Base-by-base conservation (phyloP, 2,797 vertebrate species). In the Melanotaenia boesemani region DNA sequence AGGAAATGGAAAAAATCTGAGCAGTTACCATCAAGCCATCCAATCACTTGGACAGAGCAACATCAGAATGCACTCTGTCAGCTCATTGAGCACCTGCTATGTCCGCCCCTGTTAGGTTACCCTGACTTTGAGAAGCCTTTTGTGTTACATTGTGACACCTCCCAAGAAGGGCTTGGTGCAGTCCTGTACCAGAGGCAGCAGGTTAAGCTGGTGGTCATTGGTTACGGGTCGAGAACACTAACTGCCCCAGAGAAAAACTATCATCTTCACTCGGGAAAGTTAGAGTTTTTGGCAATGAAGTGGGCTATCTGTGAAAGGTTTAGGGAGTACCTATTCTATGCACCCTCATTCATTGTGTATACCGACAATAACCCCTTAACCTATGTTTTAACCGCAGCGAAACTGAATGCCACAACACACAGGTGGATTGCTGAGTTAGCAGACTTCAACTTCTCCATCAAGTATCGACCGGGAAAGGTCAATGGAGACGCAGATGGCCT, bases 51-150 rank as follows among this genome's bases (percentile, higher is more conserved):
- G 65, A 24, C 57, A 6, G 15, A 32, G n/a, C 26, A 60, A 9
- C 44, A 60, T 2, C 15, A 16, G 9, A 8, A 6, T 3, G 28
- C 60, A 0, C 44, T 61, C 3, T 20, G 22, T 10, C 41, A 70
- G 12, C 67, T 60, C 0, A 32, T 68, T 9, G 20, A 44, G 4
- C 24, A 52, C 11, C 28, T 61, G 3, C 13, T 41, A 3, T 8
- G n/a, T 5, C 63, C 48, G 1, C 63, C 48, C 30, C 30, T 46
- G 1, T n/a, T 68, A 16, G 66, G 26, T 9, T 68, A 68, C 12
- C 26, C 39, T 28, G 39, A 68, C 28, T 68, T 58, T 59, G 37
- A 58, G 28, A 32, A 58, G 12, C 55, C 20, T 16, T 67, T 57
- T n/a, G 11, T 57, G 16, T 20, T 67, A 6, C 52, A 67, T 24